Base-by-base conservation (phyloP, 2,888 invertebrate genomes). In the Merodon equestris region DNA sequence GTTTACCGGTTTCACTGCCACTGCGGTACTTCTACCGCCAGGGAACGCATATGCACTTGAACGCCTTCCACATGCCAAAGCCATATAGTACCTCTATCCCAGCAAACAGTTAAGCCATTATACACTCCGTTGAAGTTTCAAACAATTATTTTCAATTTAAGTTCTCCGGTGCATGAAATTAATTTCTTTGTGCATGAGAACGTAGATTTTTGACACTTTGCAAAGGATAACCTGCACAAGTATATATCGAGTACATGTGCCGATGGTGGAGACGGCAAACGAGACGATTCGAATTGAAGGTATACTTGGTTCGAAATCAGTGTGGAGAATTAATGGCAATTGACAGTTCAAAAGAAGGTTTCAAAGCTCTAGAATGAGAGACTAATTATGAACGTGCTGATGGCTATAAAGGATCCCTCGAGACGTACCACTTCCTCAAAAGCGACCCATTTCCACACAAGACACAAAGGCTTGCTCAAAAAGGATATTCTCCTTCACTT, bases 81-180 rank as follows among this genome's bases (percentile, higher is more conserved):
- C 27, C 36, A n/a, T 40, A 68, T 40, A 9, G 40, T 3, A 38
- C 17, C 27, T 5, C 19, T 42, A 36, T 57, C 66, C 40, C n/a
- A 9, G 10, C 10, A 40, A 77, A 51, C 73, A 77, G 73, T 77
- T 77, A 77, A 79, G 54, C 74, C 79, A 74, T 74, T 74, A 79
- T 74, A 68, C 79, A 74, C 79, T 79, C 44, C 45, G 74, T 54
- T 74, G 73, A 74, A 74, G 81, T 75, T 76, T 77, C 82, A 81
- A 82, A 82, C 82, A 85, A 84, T 84, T 85, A 82, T 85, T 84
- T 84, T 82, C 84, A 82, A 84, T 85, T 84, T 84, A 83, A 81
- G 84, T 81, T 77, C 79, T 83, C 64, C 79, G 82, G 84, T 83
- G 83, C 84, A 83, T 84, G 85, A 84, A 84, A 84, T 84, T 85